These are phyloP conservation scores for Pteropus rufus DNA, from an alignment of 2,797 vertebrate genomes.

Conservation along the genomic window DNA sequence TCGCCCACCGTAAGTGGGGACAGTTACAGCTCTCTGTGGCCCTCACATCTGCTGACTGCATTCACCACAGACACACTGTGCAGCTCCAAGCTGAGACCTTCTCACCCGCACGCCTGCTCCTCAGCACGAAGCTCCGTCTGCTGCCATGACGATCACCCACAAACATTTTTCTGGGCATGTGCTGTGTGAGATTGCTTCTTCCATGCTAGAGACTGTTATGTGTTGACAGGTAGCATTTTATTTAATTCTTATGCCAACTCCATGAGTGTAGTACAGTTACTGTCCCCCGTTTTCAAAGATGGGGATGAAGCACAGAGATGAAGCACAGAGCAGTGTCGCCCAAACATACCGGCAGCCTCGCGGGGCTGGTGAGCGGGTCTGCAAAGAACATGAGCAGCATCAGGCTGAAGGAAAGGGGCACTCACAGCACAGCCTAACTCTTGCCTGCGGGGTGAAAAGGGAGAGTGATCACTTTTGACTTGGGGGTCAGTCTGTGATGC, in stretches of 20 bases:
- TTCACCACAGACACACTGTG: neutral
- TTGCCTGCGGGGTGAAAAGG: neutral
- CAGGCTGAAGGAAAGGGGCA: neutral
- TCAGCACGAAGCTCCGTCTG: accelerated
- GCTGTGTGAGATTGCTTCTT: neutral
- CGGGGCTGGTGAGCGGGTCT: no score
- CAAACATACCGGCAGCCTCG: accelerated
- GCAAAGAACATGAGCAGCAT: accelerated
- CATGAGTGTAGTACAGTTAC: accelerated
- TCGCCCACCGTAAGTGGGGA: constrained; percentile 71
- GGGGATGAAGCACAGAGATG: neutral
- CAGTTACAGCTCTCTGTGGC: constrained; percentile 73
- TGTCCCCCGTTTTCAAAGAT: neutral
- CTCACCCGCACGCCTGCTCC: neutral
- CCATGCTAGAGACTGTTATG: neutral
- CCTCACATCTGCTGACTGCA: constrained; percentile 70
- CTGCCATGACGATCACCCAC: accelerated
- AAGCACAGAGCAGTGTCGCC: neutral
- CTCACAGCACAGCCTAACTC: accelerated
- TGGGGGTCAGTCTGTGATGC: no score
- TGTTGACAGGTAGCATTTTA: accelerated
- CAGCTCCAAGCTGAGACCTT: accelerated
- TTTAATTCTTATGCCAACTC: neutral
- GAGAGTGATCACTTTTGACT: neutral
- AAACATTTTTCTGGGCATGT: neutral